Percentiles rank a stretch among this genome's conserved stretches.
These are phyloP conservation scores for Cherax destructor DNA, from an alignment of 1,140 invertebrate genomes.

Conservation along the genomic window DNA sequence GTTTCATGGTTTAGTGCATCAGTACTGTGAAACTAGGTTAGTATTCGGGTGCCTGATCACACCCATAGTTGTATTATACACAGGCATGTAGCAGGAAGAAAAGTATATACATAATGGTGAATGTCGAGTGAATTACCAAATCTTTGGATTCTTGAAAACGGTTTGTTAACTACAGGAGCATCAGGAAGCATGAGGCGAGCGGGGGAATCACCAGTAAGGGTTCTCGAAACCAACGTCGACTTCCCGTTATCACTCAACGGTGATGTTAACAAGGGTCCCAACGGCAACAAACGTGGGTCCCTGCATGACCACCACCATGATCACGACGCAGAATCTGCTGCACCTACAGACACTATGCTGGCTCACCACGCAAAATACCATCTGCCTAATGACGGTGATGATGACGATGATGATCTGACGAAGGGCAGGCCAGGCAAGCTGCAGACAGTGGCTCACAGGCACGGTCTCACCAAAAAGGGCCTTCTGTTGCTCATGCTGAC, in stretches of 20 bases:
- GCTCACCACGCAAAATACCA: conserved; percentile 52
- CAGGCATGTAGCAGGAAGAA: conserved; percentile 3
- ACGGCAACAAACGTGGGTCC: conserved; percentile 56
- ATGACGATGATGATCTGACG: conserved; percentile 34
- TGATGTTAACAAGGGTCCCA: conserved; percentile 61
- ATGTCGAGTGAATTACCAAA: conserved; percentile 56
- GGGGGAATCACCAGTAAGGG: conserved; percentile 58
- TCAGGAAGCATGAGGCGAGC: conserved; percentile 44
- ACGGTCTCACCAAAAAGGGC: conserved; percentile 64
- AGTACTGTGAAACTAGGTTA: not conserved
- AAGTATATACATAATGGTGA: conserved; percentile 34
- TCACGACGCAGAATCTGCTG: conserved; percentile 36
- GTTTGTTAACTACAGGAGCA: conserved; percentile 9
- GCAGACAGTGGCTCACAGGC: conserved; percentile 47
- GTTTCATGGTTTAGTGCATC: not conserved
- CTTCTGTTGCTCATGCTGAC: conserved; percentile 40
- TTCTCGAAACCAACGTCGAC: conserved; percentile 57
- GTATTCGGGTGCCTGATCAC: not conserved
- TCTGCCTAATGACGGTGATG: conserved; percentile 51
- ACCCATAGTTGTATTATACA: not conserved
- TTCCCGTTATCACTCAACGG: conserved; percentile 54
- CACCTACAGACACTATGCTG: conserved; percentile 57
- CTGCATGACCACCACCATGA: conserved; percentile 50
- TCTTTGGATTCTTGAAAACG: conserved; percentile 55
- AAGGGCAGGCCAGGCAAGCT: conserved; percentile 57